Conservation (phyloP, 2,797 vertebrate species). For the Paramormyrops hopkinsi region DNA sequence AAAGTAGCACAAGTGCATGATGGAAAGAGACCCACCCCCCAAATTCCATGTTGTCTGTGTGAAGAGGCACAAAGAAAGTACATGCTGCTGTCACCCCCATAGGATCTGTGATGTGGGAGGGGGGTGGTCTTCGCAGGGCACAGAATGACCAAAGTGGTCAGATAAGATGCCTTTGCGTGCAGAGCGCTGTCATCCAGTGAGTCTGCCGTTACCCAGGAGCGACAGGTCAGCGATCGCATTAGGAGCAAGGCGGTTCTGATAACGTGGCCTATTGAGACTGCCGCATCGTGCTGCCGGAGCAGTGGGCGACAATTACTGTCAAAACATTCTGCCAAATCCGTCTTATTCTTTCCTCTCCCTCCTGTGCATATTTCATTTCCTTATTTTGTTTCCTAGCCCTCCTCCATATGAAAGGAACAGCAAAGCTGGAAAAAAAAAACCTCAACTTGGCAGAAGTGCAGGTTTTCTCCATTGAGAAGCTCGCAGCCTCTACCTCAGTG, state of each 20-base stretch:
- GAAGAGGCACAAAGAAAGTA: not conserved
- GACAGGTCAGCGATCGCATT: not conserved
- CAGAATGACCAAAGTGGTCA: not conserved
- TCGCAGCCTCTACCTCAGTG: not conserved
- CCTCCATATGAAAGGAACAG: not conserved
- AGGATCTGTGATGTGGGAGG: not conserved
- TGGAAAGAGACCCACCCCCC: not conserved
- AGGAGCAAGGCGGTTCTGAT: not conserved
- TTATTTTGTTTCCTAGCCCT: constrained; percentile 2
- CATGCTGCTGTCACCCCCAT: not conserved
- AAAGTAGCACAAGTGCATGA: not conserved
- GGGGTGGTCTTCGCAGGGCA: not conserved
- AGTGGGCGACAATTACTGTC: constrained; percentile 17
- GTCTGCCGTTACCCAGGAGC: not conserved
- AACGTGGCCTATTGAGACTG: not conserved
- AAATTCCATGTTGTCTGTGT: not conserved
- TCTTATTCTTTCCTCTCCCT: not conserved
- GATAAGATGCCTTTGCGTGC: not conserved
- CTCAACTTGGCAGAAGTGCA: not conserved
- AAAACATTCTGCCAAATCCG: constrained; percentile 11
- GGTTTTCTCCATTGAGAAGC: not conserved
- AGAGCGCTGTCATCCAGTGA: not conserved
- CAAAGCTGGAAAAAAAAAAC: not conserved
- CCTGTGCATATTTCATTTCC: constrained; percentile 12
- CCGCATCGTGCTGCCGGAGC: not conserved